Evolutionary conservation across 2,113 vertebrate species (phyloP), one percentile per base, ranked within the genome.

Genomic region (Corythornis vintsioides): DNA sequence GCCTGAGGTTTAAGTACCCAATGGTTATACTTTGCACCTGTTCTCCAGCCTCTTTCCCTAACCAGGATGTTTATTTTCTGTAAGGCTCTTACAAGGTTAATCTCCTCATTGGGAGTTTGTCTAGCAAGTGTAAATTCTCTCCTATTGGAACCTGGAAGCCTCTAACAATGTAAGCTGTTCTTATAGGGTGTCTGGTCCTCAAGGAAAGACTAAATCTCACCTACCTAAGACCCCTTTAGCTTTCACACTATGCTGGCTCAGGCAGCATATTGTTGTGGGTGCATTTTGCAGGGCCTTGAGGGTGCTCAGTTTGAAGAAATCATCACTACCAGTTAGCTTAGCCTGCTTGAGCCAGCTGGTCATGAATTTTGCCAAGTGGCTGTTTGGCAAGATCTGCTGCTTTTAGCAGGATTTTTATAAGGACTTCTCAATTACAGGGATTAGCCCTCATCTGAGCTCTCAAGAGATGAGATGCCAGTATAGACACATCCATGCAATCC

Each of bases 71-170:
- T 95, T 95, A 84, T 93, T 94, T 92, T 96, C 88, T 12, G 0
- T 81, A 90, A 94, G 78, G 35, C 73, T 94, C 91, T 95, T 95
- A 88, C 9, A 79, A 76, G 29, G 83, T 87, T 91, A 89, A 96
- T 89, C 69, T 86, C 33, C 67, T 83, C 59, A 15, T 38, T 81
- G 89, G 89, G 50, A 42, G 47, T 88, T 94, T 89, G 69, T 77
- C 63, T 72, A 38, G 50, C 0, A 3, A 69, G 42, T 2, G 15
- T 60, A 61, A 90, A 84, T 82, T 66, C 69, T 57, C 72, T 93
- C 57, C 67, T 40, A 21, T 40, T 56, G 78, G 81, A 43, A 92
- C 40, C 26, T 0, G 0, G 42, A n/a, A n/a, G 67, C 38, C 10
- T 59, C 52, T 52, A 29, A 83, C 85, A 94, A 86, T 64, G 85